These are phyloP conservation scores for Axis porcinus DNA, from an alignment of 2,113 vertebrate species.

Conservation along the genomic window DNA sequence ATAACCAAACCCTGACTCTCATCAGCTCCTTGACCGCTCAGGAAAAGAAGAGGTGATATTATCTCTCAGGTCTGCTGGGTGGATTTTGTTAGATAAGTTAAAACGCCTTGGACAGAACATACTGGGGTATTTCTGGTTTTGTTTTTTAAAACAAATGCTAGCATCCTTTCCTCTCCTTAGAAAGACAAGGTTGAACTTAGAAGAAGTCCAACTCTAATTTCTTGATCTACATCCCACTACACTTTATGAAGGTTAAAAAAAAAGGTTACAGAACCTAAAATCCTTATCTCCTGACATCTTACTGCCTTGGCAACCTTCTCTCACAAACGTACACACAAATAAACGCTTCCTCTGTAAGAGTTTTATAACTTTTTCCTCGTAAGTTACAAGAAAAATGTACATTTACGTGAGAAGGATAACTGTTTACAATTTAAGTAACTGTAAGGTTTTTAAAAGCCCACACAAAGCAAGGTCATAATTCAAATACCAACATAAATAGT, in stretches of 20 bases:
- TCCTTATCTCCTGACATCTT: background rate
- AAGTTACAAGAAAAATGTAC: background rate
- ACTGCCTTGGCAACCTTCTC: background rate
- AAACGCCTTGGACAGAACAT: background rate
- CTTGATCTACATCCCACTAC: background rate
- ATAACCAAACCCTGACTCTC: background rate
- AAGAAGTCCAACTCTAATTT: background rate
- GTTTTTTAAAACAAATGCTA: background rate
- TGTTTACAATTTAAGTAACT: background rate
- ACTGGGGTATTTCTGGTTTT: background rate
- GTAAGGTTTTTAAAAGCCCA: background rate
- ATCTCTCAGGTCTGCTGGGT: background rate
- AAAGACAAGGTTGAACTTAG: background rate
- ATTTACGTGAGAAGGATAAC: background rate
- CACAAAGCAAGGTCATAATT: slow-evolving; percentile 3
- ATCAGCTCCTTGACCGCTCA: background rate
- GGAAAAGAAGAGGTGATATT: background rate
- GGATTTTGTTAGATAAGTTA: background rate
- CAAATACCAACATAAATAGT: background rate
- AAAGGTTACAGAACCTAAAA: background rate
- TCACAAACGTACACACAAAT: background rate
- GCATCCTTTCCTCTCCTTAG: background rate
- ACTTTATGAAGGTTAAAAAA: background rate
- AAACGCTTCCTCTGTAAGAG: background rate
- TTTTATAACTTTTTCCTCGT: background rate